Evolutionary conservation across 2,888 invertebrate genomes (phyloP), one percentile per base, ranked within the genome.

Genomic region (Ochropleura leucogaster): DNA sequence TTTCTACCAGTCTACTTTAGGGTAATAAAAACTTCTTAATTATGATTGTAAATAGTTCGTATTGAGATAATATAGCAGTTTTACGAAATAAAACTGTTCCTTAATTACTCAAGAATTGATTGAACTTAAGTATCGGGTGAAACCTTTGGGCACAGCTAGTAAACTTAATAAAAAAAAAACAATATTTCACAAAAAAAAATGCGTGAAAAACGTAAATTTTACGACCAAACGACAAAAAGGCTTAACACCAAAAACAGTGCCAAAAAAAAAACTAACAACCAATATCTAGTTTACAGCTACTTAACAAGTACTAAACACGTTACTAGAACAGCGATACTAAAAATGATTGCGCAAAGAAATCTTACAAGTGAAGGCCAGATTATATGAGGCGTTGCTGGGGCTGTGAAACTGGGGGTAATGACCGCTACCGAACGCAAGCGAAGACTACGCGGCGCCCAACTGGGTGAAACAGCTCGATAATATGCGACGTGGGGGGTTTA

Each of bases 381-480:
- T 87, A 80, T 77, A 85, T 81, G 85, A 85, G 75, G 68, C 79
- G 74, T 81, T 77, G 64, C 72, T 77, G 62, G 62, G 62, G 44
- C 44, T 62, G 62, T n/a, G 49, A 71, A 72, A 47, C 57, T 47
- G 66, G 65, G 87, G 72, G 78, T 70, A 81, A 80, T 74, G 85
- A 86, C 87, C 85, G 74, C 64, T 62, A 51, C 71, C 51, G 40
- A 85, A 64, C 64, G 72, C 62, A 63, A 59, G 65, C 59, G 64
- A 67, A 85, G 85, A 85, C 85, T 79, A 18, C 73, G 40, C 16
- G 85, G 78, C 87, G 83, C 87, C 87, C 18, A 64, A 60, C 47
- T 75, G 46, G 40, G 65, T 69, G 57, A 68, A 80, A 62, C 65
- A 74, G 73, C 60, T 68, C 68, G 62, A 73, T 75, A 84, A 68